phyloP scores from a whole-genome alignment of 2,888 invertebrate species.

The Drepanosiphum platanoidis region DNA sequence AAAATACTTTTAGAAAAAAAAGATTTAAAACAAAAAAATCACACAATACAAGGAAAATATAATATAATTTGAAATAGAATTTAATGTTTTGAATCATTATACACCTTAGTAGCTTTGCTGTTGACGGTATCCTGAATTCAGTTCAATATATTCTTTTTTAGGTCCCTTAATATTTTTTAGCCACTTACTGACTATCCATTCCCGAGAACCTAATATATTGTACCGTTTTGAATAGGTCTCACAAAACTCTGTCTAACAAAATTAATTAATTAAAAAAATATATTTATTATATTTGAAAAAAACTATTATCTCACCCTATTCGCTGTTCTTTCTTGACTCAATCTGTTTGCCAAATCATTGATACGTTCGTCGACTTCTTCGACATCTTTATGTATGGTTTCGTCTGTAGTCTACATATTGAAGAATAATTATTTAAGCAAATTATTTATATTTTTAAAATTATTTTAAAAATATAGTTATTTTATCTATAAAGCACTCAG shows the following conservation, averaged over 20 bases:
- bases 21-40: background rate
- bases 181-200: slow-evolving; percentile 13
- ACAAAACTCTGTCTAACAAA: slow-evolving; percentile 54
- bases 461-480: slow-evolving; percentile 27
- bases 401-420: slow-evolving; percentile 65
- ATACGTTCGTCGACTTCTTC: slow-evolving; percentile 65
- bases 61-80: too few species aligned
- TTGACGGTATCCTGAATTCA: slow-evolving; percentile 17
- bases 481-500: too few species aligned
- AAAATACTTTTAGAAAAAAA: background rate
- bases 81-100: background rate
- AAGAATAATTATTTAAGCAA: background rate
- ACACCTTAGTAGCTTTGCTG: background rate
- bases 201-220: background rate
- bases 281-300: background rate
- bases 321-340: slow-evolving; percentile 64
- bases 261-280: slow-evolving; percentile 17
- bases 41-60: slow-evolving; percentile 1
- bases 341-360: slow-evolving; percentile 64
- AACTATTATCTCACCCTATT: slow-evolving; percentile 23
- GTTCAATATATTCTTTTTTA: slow-evolving; percentile 18
- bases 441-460: slow-evolving; percentile 24
- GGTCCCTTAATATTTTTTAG: background rate
- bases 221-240: slow-evolving; percentile 52
- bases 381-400: slow-evolving; percentile 66